Conservation (phyloP, 2,888 invertebrate species). For the Plagodis dolabraria region DNA sequence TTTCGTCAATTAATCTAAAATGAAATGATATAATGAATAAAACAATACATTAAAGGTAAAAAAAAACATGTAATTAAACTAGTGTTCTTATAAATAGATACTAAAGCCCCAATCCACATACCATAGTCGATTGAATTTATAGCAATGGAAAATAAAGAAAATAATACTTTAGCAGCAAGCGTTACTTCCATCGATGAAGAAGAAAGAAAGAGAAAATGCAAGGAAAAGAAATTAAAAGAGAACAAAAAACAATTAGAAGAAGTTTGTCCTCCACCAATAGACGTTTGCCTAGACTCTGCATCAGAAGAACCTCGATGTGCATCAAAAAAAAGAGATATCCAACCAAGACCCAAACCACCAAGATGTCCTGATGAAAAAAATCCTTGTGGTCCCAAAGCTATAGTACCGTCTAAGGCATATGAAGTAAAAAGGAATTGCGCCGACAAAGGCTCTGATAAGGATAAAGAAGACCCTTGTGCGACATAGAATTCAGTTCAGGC, state of each 20-base stretch:
- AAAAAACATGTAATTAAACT: no score
- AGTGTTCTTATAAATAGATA: no score
- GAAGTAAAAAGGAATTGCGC: neutral
- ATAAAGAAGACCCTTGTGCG: no score
- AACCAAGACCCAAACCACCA: constrained; percentile 1
- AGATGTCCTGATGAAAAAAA: neutral
- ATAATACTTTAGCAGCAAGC: no score
- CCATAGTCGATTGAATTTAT: no score
- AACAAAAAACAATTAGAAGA: neutral
- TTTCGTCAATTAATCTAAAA: no score
- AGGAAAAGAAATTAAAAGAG: neutral
- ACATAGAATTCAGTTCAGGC: no score
- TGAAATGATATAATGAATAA: no score
- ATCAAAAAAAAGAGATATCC: neutral
- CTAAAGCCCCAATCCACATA: no score
- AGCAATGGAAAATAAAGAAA: no score
- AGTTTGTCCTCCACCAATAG: neutral
- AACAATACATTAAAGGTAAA: no score
- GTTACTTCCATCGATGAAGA: neutral
- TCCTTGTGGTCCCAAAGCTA: neutral
- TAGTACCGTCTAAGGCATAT: neutral
- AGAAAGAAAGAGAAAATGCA: neutral
- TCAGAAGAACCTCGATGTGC: neutral
- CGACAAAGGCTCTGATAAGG: no score
- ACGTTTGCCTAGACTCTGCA: neutral